Evolutionary conservation across 2,113 vertebrate species (phyloP).

Genomic region (Gasterosteus aculeatus): DNA sequence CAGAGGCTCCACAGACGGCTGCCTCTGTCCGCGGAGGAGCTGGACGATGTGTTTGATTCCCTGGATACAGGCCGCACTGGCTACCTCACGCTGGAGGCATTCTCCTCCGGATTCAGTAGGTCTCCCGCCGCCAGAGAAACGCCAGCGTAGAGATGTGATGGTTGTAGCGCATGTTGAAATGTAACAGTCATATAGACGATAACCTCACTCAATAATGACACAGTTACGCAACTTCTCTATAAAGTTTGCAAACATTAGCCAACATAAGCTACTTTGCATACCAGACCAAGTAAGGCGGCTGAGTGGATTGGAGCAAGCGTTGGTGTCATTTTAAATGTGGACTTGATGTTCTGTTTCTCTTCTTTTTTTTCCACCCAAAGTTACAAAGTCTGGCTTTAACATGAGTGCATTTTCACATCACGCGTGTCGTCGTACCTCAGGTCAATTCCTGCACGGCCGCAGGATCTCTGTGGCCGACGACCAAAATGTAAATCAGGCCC

Average conservation of each 20-base stretch:
- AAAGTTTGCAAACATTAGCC: neutral
- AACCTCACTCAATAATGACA: neutral
- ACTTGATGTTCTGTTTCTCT: too few relatives aligned
- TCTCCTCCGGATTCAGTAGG: slow-evolving; percentile 92
- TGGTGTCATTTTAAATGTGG: too few relatives aligned
- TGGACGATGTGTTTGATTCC: slow-evolving; percentile 92
- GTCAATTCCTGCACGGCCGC: slow-evolving; percentile 85
- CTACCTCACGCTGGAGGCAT: slow-evolving; percentile 89
- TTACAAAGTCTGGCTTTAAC: neutral
- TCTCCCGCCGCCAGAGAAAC: slow-evolving; percentile 43
- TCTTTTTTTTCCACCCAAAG: neutral
- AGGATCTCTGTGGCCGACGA: slow-evolving; percentile 75
- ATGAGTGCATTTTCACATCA: too few relatives aligned
- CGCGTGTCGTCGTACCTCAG: slow-evolving; percentile 65
- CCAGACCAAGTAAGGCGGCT: neutral
- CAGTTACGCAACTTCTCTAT: neutral
- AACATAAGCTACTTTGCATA: neutral
- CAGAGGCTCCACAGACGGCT: slow-evolving; percentile 84
- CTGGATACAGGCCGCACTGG: slow-evolving; percentile 87
- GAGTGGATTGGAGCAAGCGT: neutral
- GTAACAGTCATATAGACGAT: neutral
- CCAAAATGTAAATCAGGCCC: slow-evolving; percentile 15
- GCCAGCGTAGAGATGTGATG: neutral
- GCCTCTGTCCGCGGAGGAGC: slow-evolving; percentile 87
- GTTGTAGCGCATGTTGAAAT: neutral